Conservation (phyloP, 2,113 vertebrate species). For the Mola mola region DNA sequence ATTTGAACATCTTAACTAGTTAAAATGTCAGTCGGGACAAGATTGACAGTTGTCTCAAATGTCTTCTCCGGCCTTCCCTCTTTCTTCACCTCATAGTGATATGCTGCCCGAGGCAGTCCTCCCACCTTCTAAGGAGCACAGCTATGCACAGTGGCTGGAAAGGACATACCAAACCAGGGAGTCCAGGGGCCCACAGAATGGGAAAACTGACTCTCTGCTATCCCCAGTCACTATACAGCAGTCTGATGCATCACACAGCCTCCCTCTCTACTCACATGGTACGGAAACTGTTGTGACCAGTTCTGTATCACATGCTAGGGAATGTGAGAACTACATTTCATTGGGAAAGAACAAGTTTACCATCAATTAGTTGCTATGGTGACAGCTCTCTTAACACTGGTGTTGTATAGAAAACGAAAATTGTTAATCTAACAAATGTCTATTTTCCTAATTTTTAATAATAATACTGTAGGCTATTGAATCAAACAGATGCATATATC, state of each 20-base stretch:
- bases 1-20: not conserved
- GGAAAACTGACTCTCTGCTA: constrained; percentile 1
- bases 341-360: too few species aligned
- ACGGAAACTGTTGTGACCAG: constrained; percentile 3
- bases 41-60: not conserved
- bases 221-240: constrained; percentile 13
- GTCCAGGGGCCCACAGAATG: constrained; percentile 19
- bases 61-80: not conserved
- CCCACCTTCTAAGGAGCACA: constrained; percentile 90
- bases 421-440: too few species aligned
- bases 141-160: constrained; percentile 90
- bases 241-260: constrained; percentile 1
- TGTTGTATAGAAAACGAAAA: too few species aligned
- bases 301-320: not conserved
- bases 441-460: too few species aligned
- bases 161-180: constrained; percentile 71
- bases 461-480: too few species aligned
- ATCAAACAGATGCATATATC: too few species aligned
- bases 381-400: too few species aligned
- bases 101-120: constrained; percentile 89
- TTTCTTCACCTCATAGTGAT: constrained; percentile 70
- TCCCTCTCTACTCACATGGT: constrained; percentile 53
- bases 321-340: not conserved
- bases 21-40: not conserved
- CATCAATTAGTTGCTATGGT: too few species aligned